Conservation (phyloP, 2,888 invertebrate genomes). For the Ennomos erosarius region DNA sequence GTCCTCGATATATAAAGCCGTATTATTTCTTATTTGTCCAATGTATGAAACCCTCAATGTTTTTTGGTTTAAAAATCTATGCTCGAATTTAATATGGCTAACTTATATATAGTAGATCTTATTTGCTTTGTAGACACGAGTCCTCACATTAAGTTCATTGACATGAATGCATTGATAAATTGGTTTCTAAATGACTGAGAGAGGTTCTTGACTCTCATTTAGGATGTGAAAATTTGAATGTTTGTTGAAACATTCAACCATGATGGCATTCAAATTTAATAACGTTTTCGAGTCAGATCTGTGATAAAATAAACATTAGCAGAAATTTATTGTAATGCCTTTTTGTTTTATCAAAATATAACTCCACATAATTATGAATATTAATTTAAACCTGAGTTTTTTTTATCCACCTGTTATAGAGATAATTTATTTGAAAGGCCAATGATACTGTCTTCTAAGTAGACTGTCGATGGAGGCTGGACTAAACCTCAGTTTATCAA, state of each 20-base stretch:
- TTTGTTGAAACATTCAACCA: constrained; percentile 25
- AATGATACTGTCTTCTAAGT: constrained; percentile 31
- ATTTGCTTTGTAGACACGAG: constrained; percentile 33
- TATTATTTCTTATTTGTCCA: constrained; percentile 34
- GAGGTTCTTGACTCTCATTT: constrained; percentile 49
- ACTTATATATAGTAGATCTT: constrained; percentile 34
- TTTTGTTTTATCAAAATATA: constrained; percentile 25
- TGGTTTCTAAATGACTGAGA: constrained; percentile 38
- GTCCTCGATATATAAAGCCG: constrained; percentile 30
- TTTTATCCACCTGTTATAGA: constrained; percentile 42
- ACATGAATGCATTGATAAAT: constrained; percentile 48
- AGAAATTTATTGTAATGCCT: constrained; percentile 28
- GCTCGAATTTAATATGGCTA: constrained; percentile 32
- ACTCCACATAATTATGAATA: constrained; percentile 7
- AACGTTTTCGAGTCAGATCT: neutral
- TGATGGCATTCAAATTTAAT: constrained; percentile 17
- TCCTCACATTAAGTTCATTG: constrained; percentile 46
- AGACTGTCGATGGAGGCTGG: constrained; percentile 23
- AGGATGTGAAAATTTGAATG: constrained; percentile 42
- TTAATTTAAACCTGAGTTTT: constrained; percentile 32
- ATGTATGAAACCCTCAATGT: constrained; percentile 25
- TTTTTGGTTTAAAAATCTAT: constrained; percentile 30
- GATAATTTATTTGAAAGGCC: constrained; percentile 43
- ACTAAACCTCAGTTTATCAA: constrained; percentile 50
- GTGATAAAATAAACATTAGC: constrained; percentile 8